phyloP scores from a whole-genome alignment of 2,113 vertebrate species.

The Ptilorrhoa leucosticta region DNA sequence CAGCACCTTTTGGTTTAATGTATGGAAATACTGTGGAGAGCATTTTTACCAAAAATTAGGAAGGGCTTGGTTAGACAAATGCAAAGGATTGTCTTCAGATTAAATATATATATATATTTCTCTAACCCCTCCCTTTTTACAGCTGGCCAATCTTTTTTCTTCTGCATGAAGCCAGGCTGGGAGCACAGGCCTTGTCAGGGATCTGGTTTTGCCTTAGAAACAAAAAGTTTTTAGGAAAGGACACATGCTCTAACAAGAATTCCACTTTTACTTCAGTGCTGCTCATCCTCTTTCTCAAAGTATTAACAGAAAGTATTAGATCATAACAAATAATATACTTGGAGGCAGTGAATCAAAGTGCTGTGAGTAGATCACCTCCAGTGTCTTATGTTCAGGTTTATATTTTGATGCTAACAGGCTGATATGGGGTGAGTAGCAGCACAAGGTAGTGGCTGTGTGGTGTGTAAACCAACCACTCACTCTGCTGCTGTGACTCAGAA shows the following conservation, averaged over 20 bases:
- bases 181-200: background rate
- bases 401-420: slow-evolving; percentile 8
- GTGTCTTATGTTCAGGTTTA: background rate
- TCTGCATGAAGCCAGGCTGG: background rate
- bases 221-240: background rate
- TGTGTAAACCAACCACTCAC: background rate
- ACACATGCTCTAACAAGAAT: background rate
- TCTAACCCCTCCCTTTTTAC: background rate
- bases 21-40: background rate
- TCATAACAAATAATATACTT: background rate
- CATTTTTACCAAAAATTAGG: background rate
- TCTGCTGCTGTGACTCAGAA: background rate
- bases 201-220: background rate
- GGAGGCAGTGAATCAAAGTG: background rate
- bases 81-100: background rate
- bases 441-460: background rate
- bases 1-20: background rate
- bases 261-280: background rate
- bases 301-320: slow-evolving; percentile 44
- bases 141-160: background rate
- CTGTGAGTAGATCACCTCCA: background rate
- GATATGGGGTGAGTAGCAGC: background rate
- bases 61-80: background rate
- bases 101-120: background rate
- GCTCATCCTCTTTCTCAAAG: background rate